Conservation (phyloP, 2,113 vertebrate species). For the Menidia beryllina region DNA sequence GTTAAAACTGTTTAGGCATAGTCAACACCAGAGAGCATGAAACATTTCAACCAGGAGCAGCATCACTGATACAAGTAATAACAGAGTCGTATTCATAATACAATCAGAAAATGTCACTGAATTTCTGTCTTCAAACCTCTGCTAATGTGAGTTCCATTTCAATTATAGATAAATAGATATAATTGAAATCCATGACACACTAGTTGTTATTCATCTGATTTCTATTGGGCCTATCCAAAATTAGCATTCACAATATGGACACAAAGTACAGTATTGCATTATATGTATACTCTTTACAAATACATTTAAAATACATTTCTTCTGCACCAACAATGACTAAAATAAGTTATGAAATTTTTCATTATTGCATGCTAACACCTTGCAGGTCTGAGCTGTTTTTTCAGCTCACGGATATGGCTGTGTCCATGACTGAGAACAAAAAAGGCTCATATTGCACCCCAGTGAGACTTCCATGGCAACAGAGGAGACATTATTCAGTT, state of each 20-base stretch:
- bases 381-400: neutral
- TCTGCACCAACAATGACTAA: neutral
- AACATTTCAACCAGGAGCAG: neutral
- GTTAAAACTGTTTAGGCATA: constrained; percentile 14
- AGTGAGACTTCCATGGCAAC: constrained; percentile 63
- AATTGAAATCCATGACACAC: no score
- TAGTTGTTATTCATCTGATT: no score
- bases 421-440: constrained; percentile 23
- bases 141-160: neutral
- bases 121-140: no score
- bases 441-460: constrained; percentile 58
- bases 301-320: neutral
- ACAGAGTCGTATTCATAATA: neutral
- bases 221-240: no score
- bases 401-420: constrained; percentile 4
- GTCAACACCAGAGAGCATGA: neutral
- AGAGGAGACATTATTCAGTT: constrained; percentile 62
- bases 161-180: no score
- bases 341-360: neutral
- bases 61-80: constrained; percentile 3
- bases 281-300: neutral
- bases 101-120: neutral
- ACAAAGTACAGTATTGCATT: neutral
- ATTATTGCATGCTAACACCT: neutral
- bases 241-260: no score